These are phyloP conservation scores for Sitophilus oryzae DNA, from an alignment of 1,140 invertebrate species.

Conservation along the genomic window DNA sequence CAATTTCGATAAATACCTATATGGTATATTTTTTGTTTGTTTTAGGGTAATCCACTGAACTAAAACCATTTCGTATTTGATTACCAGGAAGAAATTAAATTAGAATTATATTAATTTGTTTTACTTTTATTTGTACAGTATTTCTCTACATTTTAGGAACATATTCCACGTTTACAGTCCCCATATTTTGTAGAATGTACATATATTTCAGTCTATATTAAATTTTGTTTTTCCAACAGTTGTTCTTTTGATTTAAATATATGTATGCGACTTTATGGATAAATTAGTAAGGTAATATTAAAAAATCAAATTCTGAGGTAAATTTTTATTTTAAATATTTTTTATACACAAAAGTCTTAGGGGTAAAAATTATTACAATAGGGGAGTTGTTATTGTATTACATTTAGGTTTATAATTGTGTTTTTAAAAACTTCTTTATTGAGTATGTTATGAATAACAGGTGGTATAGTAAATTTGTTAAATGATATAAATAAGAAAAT, in stretches of 20 bases:
- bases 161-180: too few relatives aligned
- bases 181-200: neutral
- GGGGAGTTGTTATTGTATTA: slow-evolving; percentile 18
- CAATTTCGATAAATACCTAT: neutral
- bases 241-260: too few relatives aligned
- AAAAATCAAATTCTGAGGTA: neutral
- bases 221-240: neutral
- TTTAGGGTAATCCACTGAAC: neutral
- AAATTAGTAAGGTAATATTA: neutral
- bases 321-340: slow-evolving; percentile 19
- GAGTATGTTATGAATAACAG: neutral
- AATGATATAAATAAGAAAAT: neutral
- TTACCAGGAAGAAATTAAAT: too few relatives aligned
- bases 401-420: slow-evolving; percentile 6
- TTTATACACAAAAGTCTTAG: slow-evolving; percentile 19
- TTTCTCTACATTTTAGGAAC: too few relatives aligned
- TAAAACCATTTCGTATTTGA: too few relatives aligned
- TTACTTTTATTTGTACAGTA: too few relatives aligned
- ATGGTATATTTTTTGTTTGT: too few relatives aligned
- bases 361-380: slow-evolving; percentile 20
- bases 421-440: neutral
- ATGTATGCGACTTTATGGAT: too few relatives aligned
- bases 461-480: neutral
- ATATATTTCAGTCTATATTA: neutral
- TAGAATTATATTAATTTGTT: too few relatives aligned